Evolutionary conservation across 2,113 vertebrate species (phyloP), one percentile per base, ranked within the genome.

Genomic region (Dromaius novaehollandiae): DNA sequence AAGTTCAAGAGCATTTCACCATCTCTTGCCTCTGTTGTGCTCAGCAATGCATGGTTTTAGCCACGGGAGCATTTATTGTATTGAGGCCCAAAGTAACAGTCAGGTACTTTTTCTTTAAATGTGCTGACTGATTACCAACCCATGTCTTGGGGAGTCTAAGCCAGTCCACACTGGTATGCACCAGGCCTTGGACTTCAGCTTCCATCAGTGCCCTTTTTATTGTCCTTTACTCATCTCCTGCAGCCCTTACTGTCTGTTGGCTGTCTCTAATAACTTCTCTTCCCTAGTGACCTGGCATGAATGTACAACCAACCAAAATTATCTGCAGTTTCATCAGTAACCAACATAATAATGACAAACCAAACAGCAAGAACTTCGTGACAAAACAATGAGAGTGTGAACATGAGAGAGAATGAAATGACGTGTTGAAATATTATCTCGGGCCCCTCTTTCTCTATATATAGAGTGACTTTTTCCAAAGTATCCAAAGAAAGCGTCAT

Each of bases 121-220:
- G 44, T 34, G 25, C 46, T 84, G 61, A 88, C 56, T 87, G 48
- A 92, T 95, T 85, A 92, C 40, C 74, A 91, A 7, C 15, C 20
- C 1, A 12, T 17, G 36, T 17, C 89, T 38, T 11, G 28, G 36
- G 63, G 20, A 91, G 32, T 44, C 89, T 78, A 44, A 73, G 30
- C 86, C 91, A 91, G 95, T 75, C 70, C 12, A 8, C 40, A 92
- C 95, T 6, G 68, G 87, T 91, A 74, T 60, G 68, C 0, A 0
- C 82, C 63, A 70, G 92, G 77, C 44, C 58, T 61, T 88, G 92
- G 90, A 95, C 95, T 93, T 92, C 16, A 71, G 4, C 70, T 87
- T 79, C 28, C 26, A 15, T n/a, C 11, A 11, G 17, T 32, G 65
- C 46, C 51, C 78, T 68, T 69, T 68, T 68, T 15, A 1, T 13